Base-by-base conservation (phyloP, 2,113 vertebrate species). In the Myrmophylax atrothorax region DNA sequence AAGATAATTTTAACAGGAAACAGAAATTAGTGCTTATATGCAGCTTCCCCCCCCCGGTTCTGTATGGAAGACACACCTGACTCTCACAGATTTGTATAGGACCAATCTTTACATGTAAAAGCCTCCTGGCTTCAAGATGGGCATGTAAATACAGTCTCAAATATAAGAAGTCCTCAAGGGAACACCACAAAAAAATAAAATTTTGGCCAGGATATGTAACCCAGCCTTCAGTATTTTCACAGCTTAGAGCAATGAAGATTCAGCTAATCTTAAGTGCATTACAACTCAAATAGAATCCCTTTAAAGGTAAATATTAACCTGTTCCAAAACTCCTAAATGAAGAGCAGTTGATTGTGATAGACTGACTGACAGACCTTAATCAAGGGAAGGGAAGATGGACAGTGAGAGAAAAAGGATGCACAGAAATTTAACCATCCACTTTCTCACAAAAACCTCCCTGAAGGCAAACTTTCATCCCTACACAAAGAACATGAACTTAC, bases 311-410 rank as follows among this genome's bases (percentile, higher is more conserved):
- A 8, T 28, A n/a, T 25, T 7, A 66, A 46, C 29, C 49, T 46
- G 38, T 33, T 89, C n/a, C 66, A 69, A 55, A 86, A 35, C 23
- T 29, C 49, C 44, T 17, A 8, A 40, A 31, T 42, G 31, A 66
- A 72, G 7, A 56, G 79, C 29, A 59, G 31, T 18, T 22, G 66
- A 44, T 24, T 58, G 59, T 9, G 14, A 24, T 5, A 33, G 22
- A 38, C 46, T 64, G 40, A 53, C 3, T 52, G 64, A 31, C 25
- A 29, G 10, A 15, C 38, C 9, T 60, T 38, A 16, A 83, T 7
- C 0, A 0, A 49, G 29, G 31, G 40, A 83, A 23, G 0, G 1
- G 40, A 84, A 17, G 29, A 47, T 4, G 19, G 52, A 33, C 10
- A 52, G n/a, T 12, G 33, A 38, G 33, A 62, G 53, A 68, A 59